Conservation (phyloP, 2,113 vertebrate genomes). For the Scopus umbretta region DNA sequence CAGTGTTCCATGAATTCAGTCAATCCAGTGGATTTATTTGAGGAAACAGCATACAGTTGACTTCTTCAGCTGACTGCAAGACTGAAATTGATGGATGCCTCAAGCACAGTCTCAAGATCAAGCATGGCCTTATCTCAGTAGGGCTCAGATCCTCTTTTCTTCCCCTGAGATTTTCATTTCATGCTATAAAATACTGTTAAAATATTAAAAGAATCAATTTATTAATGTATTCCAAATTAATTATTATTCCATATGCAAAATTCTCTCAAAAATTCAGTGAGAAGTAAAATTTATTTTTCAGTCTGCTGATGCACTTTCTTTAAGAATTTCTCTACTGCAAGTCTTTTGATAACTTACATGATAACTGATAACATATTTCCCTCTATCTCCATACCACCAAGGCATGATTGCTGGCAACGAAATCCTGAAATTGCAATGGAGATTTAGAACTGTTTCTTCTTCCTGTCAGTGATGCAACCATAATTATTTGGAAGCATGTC, state of each 20-base stretch:
- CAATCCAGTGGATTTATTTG: not conserved
- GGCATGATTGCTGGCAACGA: not conserved
- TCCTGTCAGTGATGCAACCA: not conserved
- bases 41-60: not conserved
- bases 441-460: not conserved
- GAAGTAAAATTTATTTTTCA: not conserved
- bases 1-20: not conserved
- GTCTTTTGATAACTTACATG: not conserved
- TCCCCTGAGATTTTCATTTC: not conserved
- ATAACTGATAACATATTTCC: not conserved
- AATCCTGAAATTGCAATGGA: not conserved
- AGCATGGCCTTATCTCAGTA: not conserved
- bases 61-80: not conserved
- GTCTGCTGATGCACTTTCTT: not conserved
- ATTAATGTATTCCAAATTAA: not conserved
- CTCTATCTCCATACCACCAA: not conserved
- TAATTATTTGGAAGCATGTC: not conserved
- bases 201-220: not conserved
- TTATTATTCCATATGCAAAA: not conserved
- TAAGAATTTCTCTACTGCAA: not conserved
- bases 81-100: constrained; percentile 12
- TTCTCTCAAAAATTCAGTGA: not conserved
- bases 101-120: not conserved
- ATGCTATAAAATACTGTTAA: not conserved
- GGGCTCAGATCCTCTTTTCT: not conserved